Percentiles rank a stretch among this genome's conserved stretches.
Evolutionary conservation across 2,888 invertebrate species (phyloP).

Genomic region (Spicauda simplicius): DNA sequence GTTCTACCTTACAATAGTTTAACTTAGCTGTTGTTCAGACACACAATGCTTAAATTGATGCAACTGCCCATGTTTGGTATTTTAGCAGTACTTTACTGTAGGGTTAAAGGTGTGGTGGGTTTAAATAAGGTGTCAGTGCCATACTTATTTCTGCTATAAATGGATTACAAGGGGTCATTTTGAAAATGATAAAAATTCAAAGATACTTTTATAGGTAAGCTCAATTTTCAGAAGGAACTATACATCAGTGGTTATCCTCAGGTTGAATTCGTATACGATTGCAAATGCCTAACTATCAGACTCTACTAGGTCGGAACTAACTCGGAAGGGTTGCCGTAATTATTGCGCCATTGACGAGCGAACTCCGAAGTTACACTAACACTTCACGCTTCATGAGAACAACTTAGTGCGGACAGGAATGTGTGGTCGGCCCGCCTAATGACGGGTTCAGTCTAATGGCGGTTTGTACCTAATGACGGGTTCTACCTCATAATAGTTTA

Average conservation of each 20-base stretch:
- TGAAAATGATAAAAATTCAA: too few relatives aligned
- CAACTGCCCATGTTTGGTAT: neutral
- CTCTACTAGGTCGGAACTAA: constrained; percentile 5
- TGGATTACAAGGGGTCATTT: too few relatives aligned
- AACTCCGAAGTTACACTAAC: constrained; percentile 56
- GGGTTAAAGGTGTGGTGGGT: too few relatives aligned
- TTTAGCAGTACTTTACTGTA: neutral
- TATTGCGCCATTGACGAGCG: constrained; percentile 55
- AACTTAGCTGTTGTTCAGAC: neutral
- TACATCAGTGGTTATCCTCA: too few relatives aligned
- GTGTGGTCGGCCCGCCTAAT: constrained; percentile 53
- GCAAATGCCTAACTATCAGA: too few relatives aligned
- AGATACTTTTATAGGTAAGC: too few relatives aligned
- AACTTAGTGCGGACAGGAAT: constrained; percentile 63
- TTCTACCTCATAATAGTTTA: neutral
- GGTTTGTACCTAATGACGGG: constrained; percentile 7
- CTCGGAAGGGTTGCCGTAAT: constrained; percentile 45
- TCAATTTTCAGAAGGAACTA: too few relatives aligned
- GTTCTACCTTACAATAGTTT: neutral
- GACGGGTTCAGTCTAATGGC: constrained; percentile 22
- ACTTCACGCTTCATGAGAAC: constrained; percentile 48
- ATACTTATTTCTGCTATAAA: too few relatives aligned
- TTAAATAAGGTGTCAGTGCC: too few relatives aligned
- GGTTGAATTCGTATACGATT: too few relatives aligned
- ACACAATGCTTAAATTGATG: neutral